Base-by-base conservation (phyloP, 2,113 vertebrate genomes). In the Willisornis vidua region DNA sequence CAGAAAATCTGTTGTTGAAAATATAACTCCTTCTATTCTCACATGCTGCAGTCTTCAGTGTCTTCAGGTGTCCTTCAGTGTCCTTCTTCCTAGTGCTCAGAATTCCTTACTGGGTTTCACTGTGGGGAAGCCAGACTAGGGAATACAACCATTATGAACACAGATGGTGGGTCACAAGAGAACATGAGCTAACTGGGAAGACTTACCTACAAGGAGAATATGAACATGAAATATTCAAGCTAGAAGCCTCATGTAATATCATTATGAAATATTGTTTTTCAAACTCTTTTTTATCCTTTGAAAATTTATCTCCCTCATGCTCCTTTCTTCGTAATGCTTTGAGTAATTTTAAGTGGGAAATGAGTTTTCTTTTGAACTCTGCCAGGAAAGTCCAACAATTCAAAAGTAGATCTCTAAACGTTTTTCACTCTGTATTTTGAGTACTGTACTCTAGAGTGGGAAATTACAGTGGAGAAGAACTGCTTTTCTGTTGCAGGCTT, bases 81-180 rank as follows among this genome's bases (percentile, higher is more conserved):
- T 19, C 45, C 16, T 35, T 70, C 37, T 74, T 76, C 14, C 16
- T 79, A 65, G 12, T 1, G 3, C 8, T 95, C 19, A 43, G 8
- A 51, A 35, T 58, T 51, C 15, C 41, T 87, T n/a, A 29, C 8
- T 14, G 6, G 8, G 7, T 35, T 92, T 85, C 31, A 45, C 8
- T 83, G 14, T 0, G 4, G 16, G 8, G 1, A 17, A 61, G 26
- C 13, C 1, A 0, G 39, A 35, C 41, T 43, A 28, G 12, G 26
- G 25, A 48, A 33, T 28, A 41, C 10, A 65, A 43, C 4, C 11
- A 23, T 19, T 65, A 5, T 29, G 10, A 72, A 12, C 58, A 8
- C 8, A 63, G 54, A 13, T n/a, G 12, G 41, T 58, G 22, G 6
- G 37, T 62, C 46, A 29, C 23, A 87, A 31, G 43, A 66, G 18